These are phyloP conservation scores for Altica lythri DNA, from an alignment of 2,888 invertebrate genomes.

Conservation along the genomic window DNA sequence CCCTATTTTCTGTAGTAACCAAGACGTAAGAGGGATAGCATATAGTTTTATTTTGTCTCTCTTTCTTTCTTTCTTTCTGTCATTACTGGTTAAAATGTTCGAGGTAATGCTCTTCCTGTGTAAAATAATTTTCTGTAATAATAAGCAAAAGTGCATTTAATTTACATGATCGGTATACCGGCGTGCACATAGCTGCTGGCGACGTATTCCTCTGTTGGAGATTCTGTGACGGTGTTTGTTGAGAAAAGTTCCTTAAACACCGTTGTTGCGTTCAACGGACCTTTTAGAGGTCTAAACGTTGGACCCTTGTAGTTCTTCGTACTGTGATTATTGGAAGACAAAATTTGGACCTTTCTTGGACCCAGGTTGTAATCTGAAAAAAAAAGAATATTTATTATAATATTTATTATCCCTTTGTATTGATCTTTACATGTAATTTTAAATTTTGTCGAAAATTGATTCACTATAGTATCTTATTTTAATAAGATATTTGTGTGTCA, in stretches of 20 bases:
- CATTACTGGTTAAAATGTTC: too few relatives aligned
- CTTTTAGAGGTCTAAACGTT: constrained; percentile 2
- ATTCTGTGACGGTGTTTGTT: constrained; percentile 23
- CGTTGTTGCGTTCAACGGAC: constrained; percentile 1
- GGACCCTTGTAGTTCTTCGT: constrained; percentile 15
- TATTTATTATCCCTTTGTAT: too few relatives aligned
- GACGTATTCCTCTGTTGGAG: constrained; percentile 33
- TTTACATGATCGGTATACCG: constrained; percentile 58
- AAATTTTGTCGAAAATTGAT: too few relatives aligned
- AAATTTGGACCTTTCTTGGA: not conserved
- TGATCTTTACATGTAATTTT: too few relatives aligned
- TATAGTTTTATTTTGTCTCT: too few relatives aligned
- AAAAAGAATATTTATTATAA: constrained; percentile 4
- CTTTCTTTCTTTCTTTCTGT: too few relatives aligned
- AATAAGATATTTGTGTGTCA: too few relatives aligned
- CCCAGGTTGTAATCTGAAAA: constrained; percentile 44
- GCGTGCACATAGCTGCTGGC: constrained; percentile 55
- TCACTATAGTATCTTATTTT: too few relatives aligned
- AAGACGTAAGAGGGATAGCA: too few relatives aligned
- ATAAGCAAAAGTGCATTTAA: constrained; percentile 40
- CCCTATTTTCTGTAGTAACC: too few relatives aligned
- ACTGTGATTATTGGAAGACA: constrained; percentile 25
- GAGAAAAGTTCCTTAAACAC: not conserved
- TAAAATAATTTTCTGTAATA: not conserved
- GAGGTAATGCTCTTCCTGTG: too few relatives aligned